Evolutionary conservation across 2,113 vertebrate genomes (phyloP).

Genomic region (Ptychochromis oligacanthus): DNA sequence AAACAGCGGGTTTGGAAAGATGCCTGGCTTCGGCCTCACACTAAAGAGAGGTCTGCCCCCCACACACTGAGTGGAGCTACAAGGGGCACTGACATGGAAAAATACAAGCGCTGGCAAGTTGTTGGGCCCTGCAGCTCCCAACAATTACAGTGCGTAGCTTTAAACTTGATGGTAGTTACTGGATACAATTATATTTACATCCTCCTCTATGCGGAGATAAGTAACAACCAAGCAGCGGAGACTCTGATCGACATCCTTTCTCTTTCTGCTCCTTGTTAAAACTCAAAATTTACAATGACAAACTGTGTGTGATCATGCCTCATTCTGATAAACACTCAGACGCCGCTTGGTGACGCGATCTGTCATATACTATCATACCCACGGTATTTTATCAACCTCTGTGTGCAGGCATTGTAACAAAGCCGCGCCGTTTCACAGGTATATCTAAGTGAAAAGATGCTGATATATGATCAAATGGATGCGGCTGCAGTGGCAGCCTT

Average conservation of each 20-base stretch:
- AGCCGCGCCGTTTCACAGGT: slow-evolving; percentile 40
- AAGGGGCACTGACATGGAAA: slow-evolving; percentile 76
- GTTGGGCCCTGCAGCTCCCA: slow-evolving; percentile 54
- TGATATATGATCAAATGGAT: slow-evolving; percentile 70
- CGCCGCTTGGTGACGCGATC: slow-evolving; percentile 21
- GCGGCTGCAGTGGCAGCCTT: slow-evolving; percentile 61
- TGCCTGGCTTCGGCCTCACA: slow-evolving; percentile 65
- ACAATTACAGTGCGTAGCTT: slow-evolving; percentile 47
- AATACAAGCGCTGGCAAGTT: slow-evolving; percentile 71
- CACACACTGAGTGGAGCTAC: slow-evolving; percentile 63
- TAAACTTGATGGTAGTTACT: slow-evolving; percentile 34
- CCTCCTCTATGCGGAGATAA: slow-evolving; percentile 2
- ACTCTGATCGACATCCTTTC: not conserved
- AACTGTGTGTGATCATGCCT: slow-evolving; percentile 39
- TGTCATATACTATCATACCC: slow-evolving; percentile 23
- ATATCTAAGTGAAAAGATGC: slow-evolving; percentile 54
- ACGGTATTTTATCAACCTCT: slow-evolving; percentile 40
- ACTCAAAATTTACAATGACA: slow-evolving; percentile 38
- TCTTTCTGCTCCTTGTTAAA: slow-evolving; percentile 11
- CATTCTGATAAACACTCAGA: slow-evolving; percentile 48
- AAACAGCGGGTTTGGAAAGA: slow-evolving; percentile 45
- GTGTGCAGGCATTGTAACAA: slow-evolving; percentile 39
- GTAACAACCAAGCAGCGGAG: not conserved
- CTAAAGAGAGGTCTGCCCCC: slow-evolving; percentile 67
- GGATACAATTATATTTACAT: slow-evolving; percentile 25